phyloP scores from a whole-genome alignment of 2,888 invertebrate species.

The Macrophya annulata region DNA sequence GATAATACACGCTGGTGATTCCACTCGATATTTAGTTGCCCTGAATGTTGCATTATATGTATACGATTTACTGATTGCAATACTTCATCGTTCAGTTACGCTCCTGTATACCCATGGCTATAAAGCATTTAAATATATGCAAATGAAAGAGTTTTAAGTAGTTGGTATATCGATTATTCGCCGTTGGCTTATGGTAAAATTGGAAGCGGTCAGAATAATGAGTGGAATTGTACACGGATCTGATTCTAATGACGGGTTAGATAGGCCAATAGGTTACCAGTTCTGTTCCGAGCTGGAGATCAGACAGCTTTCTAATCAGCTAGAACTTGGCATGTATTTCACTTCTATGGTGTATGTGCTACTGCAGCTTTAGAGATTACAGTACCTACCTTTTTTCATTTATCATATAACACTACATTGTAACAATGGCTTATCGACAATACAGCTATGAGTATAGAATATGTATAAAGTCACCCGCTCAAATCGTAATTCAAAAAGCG shows the following conservation, averaged over 20 bases:
- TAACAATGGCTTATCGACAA: slow-evolving; percentile 21
- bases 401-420: neutral
- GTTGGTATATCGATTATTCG: neutral
- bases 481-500: neutral
- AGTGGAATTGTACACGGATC: slow-evolving; percentile 30
- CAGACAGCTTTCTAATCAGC: slow-evolving; percentile 39
- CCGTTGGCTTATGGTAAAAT: neutral
- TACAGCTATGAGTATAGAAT: neutral
- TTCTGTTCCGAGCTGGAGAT: slow-evolving; percentile 11
- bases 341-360: slow-evolving; percentile 22
- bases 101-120: neutral
- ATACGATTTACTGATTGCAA: neutral
- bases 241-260: slow-evolving; percentile 41
- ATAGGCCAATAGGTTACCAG: slow-evolving; percentile 45
- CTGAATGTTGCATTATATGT: neutral
- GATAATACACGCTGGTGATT: neutral
- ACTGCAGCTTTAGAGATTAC: slow-evolving; percentile 36
- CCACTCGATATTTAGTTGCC: neutral
- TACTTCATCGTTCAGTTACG: neutral
- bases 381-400: neutral
- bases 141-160: neutral
- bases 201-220: slow-evolving; percentile 10
- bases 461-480: neutral
- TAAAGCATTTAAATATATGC: slow-evolving; percentile 10
- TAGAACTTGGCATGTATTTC: slow-evolving; percentile 13